These are phyloP conservation scores for Monoplex corrugatus DNA, from an alignment of 2,888 invertebrate genomes.

Conservation along the genomic window DNA sequence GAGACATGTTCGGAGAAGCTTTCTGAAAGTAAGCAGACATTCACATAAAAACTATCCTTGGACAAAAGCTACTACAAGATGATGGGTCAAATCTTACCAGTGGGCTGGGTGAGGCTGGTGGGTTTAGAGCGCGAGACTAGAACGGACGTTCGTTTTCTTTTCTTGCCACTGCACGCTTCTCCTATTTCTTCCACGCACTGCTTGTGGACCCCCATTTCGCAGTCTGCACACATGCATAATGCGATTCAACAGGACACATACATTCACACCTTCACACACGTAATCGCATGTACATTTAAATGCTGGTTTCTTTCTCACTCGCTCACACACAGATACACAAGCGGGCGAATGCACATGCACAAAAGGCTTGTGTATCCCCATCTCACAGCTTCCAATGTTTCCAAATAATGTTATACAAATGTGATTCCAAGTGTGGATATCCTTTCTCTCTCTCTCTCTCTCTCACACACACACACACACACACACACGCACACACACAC, in stretches of 20 bases:
- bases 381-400: too few species aligned
- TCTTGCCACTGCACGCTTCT: slow-evolving; percentile 87
- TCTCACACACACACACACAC: slow-evolving; percentile 9
- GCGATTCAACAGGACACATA: background rate
- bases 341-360: background rate
- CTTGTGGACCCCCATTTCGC: slow-evolving; percentile 93
- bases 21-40: too few species aligned
- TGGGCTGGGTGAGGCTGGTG: slow-evolving; percentile 46
- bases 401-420: too few species aligned
- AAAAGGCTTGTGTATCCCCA: background rate
- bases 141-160: slow-evolving; percentile 53
- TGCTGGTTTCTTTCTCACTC: background rate
- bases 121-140: slow-evolving; percentile 52
- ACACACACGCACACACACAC: background rate
- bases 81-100: slow-evolving; percentile 39
- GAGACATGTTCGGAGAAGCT: too few species aligned
- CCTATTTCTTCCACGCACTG: slow-evolving; percentile 90
- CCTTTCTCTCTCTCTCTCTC: background rate
- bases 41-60: too few species aligned
- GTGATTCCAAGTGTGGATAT: too few species aligned
- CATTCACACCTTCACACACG: background rate
- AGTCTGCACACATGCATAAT: slow-evolving; percentile 84
- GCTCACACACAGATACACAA: background rate
- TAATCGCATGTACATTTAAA: background rate
- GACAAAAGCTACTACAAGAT: too few species aligned